Evolutionary conservation across 2,888 invertebrate species (phyloP), one percentile per base, ranked within the genome.

Genomic region (Aphodius granarius): DNA sequence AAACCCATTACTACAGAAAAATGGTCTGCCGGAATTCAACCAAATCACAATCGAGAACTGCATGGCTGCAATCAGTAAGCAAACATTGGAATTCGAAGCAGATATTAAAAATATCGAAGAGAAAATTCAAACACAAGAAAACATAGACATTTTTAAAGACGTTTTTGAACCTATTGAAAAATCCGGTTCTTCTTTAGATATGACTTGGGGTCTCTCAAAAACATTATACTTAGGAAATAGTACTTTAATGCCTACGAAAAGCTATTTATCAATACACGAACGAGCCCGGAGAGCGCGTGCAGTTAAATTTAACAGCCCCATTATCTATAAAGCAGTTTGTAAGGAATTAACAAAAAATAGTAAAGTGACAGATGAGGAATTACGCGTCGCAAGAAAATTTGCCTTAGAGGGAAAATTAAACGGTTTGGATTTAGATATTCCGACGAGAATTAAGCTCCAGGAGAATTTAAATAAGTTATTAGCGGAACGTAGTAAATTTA

Each of bases 191-290:
- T 93, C 94, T 9, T 86, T 98, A 71, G 94, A 95, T 83, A 91
- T 93, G 71, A 95, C 95, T 3, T 97, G 96, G 95, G 95, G 95
- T 9, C 90, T 96, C 81, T 93, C 96, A 0, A 97, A 96, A 86
- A 92, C 94, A 3, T 86, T 97, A 13, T 96, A 94, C 84, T 88
- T 95, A 72, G 94, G 95, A 4, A 94, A 95, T 83, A 93, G 93
- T 82, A 92, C 92, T 0, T 84, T 94, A 13, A 95, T 96, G 92
- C 94, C 95, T 0, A 92, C 93, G 3, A 93, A 93, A 81, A 91
- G 91, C 70, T 96, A 95, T 82, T 87, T 94, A 81, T 91, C 93
- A 82, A 93, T 97, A 79, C 94, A 96, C 82, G 92, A 94, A 78
- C 89, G 96, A 80, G 94, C 96, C 0, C 90, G 92, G 80, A 90